These are phyloP conservation scores for Peromyscus eremicus DNA, from an alignment of 2,797 vertebrate species.

Conservation along the genomic window DNA sequence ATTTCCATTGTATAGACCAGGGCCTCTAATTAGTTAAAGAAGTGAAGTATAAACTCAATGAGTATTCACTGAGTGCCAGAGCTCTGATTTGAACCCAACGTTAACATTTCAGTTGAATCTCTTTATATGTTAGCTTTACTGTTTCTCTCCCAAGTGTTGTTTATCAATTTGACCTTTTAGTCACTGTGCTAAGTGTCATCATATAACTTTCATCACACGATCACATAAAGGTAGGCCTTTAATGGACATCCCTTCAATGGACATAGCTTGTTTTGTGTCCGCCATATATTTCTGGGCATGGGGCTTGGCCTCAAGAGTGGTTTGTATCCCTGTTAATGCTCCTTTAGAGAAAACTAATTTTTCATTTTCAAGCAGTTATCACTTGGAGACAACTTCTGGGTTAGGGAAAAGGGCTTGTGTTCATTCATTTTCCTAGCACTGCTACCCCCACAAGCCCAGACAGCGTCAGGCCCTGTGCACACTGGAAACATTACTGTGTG, in stretches of 20 bases:
- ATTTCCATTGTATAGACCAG: not conserved
- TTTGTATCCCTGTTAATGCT: no score
- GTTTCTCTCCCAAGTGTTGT: not conserved
- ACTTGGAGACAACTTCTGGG: no score
- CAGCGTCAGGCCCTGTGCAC: no score
- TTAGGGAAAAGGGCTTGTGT: no score
- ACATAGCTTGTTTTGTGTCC: no score
- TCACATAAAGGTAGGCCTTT: accelerated
- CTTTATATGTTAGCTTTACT: not conserved
- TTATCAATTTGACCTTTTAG: not conserved
- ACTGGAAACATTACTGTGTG: no score
- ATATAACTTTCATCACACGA: not conserved
- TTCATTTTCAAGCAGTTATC: no score
- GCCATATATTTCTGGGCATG: no score
- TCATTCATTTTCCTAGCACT: no score
- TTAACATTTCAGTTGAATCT: not conserved
- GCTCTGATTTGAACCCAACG: not conserved
- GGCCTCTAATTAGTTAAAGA: not conserved
- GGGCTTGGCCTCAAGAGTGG: no score
- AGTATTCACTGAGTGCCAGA: not conserved
- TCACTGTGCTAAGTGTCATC: not conserved
- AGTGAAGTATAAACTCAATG: not conserved
- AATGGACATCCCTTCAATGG: not conserved
- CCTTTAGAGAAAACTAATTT: no score
- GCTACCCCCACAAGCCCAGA: no score